Evolutionary conservation across 2,797 vertebrate genomes (phyloP).

Genomic region (Chromis chromis): DNA sequence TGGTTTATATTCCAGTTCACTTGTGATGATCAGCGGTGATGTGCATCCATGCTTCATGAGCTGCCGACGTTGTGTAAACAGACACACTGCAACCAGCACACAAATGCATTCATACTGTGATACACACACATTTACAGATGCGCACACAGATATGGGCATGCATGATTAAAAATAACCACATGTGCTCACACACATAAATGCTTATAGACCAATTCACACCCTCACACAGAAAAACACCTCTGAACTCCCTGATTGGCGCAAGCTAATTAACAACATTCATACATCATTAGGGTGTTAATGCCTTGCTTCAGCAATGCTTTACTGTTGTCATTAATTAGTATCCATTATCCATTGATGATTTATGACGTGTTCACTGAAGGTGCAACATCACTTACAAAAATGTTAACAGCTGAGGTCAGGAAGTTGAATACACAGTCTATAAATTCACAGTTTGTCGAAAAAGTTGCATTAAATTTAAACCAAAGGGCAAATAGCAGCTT

Average conservation of each 20-base stretch:
- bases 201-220: slow-evolving; percentile 5
- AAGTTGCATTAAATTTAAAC: slow-evolving; percentile 3
- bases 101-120: slow-evolving; percentile 7
- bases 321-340: slow-evolving; percentile 73
- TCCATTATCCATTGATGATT: slow-evolving; percentile 67
- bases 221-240: slow-evolving; percentile 34
- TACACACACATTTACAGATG: slow-evolving; percentile 7
- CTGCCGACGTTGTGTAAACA: slow-evolving; percentile 67
- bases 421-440: slow-evolving; percentile 30
- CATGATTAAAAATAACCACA: neutral
- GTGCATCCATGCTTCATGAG: slow-evolving; percentile 64
- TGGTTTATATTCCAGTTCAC: slow-evolving; percentile 46
- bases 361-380: slow-evolving; percentile 65
- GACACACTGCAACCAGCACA: slow-evolving; percentile 1
- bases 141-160: slow-evolving; percentile 1
- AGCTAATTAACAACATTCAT: slow-evolving; percentile 77
- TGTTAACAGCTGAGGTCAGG: slow-evolving; percentile 57
- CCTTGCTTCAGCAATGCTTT: slow-evolving; percentile 67
- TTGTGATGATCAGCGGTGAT: slow-evolving; percentile 56
- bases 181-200: neutral
- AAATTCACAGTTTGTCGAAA: slow-evolving; percentile 20
- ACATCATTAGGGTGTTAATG: slow-evolving; percentile 78
- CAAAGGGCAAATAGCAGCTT: neutral
- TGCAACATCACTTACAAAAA: slow-evolving; percentile 55
- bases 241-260: slow-evolving; percentile 60